Evolutionary conservation across 2,113 vertebrate species (phyloP).

Genomic region (Macquaria ambigua): DNA sequence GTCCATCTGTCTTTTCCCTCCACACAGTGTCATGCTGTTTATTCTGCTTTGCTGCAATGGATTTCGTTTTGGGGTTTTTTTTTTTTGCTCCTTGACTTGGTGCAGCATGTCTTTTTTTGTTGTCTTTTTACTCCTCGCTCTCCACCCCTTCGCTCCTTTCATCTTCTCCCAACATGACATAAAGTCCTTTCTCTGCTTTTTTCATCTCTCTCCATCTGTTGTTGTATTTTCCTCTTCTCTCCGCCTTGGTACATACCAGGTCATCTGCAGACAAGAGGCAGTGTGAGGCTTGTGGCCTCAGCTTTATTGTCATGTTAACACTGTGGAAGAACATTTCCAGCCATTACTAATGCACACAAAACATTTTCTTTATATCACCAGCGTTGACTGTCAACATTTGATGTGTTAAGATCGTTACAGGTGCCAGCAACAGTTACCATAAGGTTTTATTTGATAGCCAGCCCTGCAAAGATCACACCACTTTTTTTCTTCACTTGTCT

Average conservation of each 20-base stretch:
- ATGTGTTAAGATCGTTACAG: background rate
- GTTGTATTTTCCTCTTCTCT: slow-evolving; percentile 1
- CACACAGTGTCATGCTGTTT: background rate
- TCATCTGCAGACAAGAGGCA: slow-evolving; percentile 1
- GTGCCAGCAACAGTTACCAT: background rate
- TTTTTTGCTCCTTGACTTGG: slow-evolving; percentile 17
- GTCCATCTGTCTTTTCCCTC: background rate
- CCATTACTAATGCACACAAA: background rate
- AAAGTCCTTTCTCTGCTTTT: slow-evolving; percentile 3
- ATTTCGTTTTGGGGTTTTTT: background rate
- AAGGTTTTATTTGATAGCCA: background rate
- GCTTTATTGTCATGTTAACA: background rate
- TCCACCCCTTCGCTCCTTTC: slow-evolving; percentile 1
- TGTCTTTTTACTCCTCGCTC: background rate
- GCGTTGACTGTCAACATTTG: background rate
- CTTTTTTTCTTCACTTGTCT: background rate
- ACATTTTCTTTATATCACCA: background rate
- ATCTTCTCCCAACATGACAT: slow-evolving; percentile 38
- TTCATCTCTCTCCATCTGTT: slow-evolving; percentile 38
- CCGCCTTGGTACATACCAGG: background rate
- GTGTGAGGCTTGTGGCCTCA: background rate
- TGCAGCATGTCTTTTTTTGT: background rate
- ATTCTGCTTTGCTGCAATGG: background rate
- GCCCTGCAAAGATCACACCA: slow-evolving; percentile 2
- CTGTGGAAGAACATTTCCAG: background rate